Evolutionary conservation across 1,140 invertebrate species (phyloP), one percentile per base, ranked within the genome.

Genomic region (Apis florea): DNA sequence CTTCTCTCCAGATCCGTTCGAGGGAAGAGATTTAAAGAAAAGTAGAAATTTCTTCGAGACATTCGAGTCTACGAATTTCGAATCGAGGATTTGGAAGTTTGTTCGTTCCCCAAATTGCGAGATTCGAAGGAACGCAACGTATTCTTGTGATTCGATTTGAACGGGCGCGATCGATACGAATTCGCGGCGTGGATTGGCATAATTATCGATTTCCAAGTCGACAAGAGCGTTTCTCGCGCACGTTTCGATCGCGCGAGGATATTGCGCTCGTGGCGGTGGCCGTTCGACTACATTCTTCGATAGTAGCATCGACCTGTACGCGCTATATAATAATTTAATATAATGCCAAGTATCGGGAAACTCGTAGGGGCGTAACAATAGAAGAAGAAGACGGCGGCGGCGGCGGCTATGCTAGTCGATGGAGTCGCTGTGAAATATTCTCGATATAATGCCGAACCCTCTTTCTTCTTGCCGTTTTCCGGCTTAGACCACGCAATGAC

Each of bases 291-390:
- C 26, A 15, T 51, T 31, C 66, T 69, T 51, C 31, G 67, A 26
- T 58, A 63, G 54, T 72, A 74, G 74, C 73, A 76, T 31, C 68
- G 54, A n/a, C 53, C 73, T 59, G 85, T 87, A 84, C 85, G 83
- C 89, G 85, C 76, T 89, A 85, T 89, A 85, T 85, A 87, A 87
- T 87, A 90, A 87, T 89, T 90, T 90, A 90, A 90, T 90, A 90
- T 87, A 84, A 90, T 78, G 81, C 82, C 78, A 87, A 87, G 86
- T 90, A 89, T 90, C 71, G 88, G 90, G 83, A 90, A 90, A 90
- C 83, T 87, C 77, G 88, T 40, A 76, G 80, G 59, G 76, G 82
- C 85, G 82, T 89, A 90, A 90, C 89, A 90, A 90, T 87, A 83
- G 73, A 63, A 81, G 82, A 82, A 85, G 71, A 78, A n/a, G n/a